Base-by-base conservation (phyloP, 2,797 vertebrate species). In the Telmatherina bonti region DNA sequence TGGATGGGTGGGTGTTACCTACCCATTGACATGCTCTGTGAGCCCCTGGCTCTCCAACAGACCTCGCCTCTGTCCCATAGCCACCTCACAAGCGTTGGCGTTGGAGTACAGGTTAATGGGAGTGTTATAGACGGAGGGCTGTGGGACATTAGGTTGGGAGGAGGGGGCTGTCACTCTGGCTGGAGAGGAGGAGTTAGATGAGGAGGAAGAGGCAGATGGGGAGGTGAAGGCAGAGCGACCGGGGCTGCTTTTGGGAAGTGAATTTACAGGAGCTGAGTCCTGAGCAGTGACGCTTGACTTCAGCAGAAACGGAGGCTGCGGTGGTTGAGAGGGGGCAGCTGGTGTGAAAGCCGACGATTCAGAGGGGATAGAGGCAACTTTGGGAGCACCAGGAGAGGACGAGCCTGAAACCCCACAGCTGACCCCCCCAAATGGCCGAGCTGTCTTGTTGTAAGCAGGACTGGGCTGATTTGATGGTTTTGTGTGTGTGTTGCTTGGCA, bases 291-390 rank as follows among this genome's bases (percentile, higher is more conserved):
- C 86, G 93, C 89, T 22, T 69, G 96, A 91, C 93, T 22, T 95
- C 86, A 93, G 94, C 68, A 74, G 95, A 92, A 94, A 97, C 57
- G 95, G 96, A 89, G 88, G 96, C 94, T 94, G 90, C 45, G 88
- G 92, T 78, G 67, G 90, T 67, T 94, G 94, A 78, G 93, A 93
- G 1, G 93, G 85, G 30, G 94, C 91, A 45, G 96, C 95, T n/a
- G 96, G 96, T 63, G 95, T 96, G 92, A 99, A 99, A 90, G 97
- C 97, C 0, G 97, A 99, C 27, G 95, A 96, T 3, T 96, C 96
- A 35, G 98, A 98, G 41, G 98, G 97, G 83, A 99, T 99, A 91
- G 96, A 96, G 72, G 97, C 96, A 80, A 96, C 91, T 91, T 95
- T 96, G 83, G 95, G 86, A 58, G 94, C 79, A 45, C 79, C 55